Evolutionary conservation across 2,113 vertebrate species (phyloP).

Genomic region (Oxygymnocypris stewartii): DNA sequence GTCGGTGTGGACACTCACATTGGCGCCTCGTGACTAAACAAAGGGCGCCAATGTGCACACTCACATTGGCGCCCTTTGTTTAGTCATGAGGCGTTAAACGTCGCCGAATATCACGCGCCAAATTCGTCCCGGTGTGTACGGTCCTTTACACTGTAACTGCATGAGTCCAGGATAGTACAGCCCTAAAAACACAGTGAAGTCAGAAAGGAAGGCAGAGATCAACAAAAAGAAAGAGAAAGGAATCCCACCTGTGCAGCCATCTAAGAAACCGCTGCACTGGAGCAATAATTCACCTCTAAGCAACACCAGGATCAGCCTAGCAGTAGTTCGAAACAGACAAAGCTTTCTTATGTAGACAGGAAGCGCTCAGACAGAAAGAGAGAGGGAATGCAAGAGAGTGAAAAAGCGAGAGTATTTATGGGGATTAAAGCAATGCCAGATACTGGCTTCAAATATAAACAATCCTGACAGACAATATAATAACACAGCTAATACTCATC

Average conservation of each 20-base stretch:
- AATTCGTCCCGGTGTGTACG: too few relatives aligned
- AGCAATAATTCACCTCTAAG: not conserved
- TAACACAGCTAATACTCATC: constrained; percentile 3
- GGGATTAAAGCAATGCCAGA: constrained; percentile 37
- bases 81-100: too few relatives aligned
- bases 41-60: too few relatives aligned
- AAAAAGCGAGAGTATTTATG: not conserved
- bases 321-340: constrained; percentile 10
- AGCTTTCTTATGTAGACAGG: not conserved
- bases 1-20: too few relatives aligned
- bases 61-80: too few relatives aligned
- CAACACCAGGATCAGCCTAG: not conserved
- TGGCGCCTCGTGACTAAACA: too few relatives aligned
- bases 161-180: not conserved
- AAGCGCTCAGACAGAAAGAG: not conserved
- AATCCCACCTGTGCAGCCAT: not conserved
- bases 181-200: not conserved
- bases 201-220: not conserved
- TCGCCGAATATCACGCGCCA: too few relatives aligned
- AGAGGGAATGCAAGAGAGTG: not conserved
- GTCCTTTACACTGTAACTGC: too few relatives aligned
- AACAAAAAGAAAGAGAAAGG: not conserved
- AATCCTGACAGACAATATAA: not conserved
- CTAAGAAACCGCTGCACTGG: not conserved
- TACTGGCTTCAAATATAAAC: constrained; percentile 5